A percentile compares a stretch with the other conserved stretches of the same genome.
Conservation (phyloP, 2,113 vertebrate species). For the crab-eating macaque (Macaca fascicularis) region DNA sequence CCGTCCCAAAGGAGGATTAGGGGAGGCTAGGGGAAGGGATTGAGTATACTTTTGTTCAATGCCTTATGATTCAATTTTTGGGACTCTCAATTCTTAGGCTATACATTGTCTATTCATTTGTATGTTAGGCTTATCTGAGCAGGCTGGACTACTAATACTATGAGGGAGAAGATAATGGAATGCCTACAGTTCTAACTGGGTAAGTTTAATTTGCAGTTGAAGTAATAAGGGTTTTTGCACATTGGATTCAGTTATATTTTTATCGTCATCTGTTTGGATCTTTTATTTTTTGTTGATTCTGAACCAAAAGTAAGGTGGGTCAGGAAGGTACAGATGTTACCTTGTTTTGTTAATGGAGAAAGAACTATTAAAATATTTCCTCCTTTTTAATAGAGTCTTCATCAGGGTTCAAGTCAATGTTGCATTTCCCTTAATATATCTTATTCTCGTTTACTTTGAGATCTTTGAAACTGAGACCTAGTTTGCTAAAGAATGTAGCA, state of each 20-base stretch:
- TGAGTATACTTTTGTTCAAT: slow-evolving; percentile 26
- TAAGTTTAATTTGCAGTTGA: slow-evolving; percentile 48
- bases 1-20: slow-evolving; percentile 44
- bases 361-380: neutral
- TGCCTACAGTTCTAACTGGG: slow-evolving; percentile 8
- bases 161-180: slow-evolving; percentile 46
- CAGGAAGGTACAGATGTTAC: neutral
- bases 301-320: neutral
- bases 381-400: slow-evolving; percentile 24
- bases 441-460: slow-evolving; percentile 45
- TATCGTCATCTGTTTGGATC: slow-evolving; percentile 1
- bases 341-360: neutral
- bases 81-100: slow-evolving; percentile 22
- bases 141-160: neutral
- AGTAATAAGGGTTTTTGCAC: slow-evolving; percentile 29
- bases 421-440: neutral
- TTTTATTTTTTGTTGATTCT: slow-evolving; percentile 48
- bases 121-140: slow-evolving; percentile 26
- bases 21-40: neutral
- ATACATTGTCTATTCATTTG: slow-evolving; percentile 39
- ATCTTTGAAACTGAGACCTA: neutral
- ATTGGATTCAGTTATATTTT: slow-evolving; percentile 45
- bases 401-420: neutral
- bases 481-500: neutral
- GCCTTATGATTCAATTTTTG: slow-evolving; percentile 45